Percentiles rank a stretch among this genome's conserved stretches.
These are phyloP conservation scores for Eupithecia insigniata DNA, from an alignment of 2,888 invertebrate genomes.

Conservation along the genomic window DNA sequence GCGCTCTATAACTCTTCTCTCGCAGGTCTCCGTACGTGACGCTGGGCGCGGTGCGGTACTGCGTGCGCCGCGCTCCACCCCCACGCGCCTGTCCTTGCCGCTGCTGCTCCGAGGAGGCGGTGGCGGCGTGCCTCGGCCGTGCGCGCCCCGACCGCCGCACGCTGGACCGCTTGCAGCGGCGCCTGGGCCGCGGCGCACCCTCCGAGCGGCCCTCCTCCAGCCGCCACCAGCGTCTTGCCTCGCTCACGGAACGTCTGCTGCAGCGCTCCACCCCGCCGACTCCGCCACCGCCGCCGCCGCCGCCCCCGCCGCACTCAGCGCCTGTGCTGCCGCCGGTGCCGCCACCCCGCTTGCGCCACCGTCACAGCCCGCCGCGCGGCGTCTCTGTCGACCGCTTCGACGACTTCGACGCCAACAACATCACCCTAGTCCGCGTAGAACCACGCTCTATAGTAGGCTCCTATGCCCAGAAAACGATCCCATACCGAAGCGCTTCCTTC, in stretches of 20 bases:
- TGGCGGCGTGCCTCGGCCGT: slow-evolving; percentile 82
- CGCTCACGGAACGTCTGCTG: slow-evolving; percentile 91
- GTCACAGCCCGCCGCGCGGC: slow-evolving; percentile 80
- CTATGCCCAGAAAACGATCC: slow-evolving; percentile 87
- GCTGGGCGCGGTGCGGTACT: slow-evolving; percentile 89
- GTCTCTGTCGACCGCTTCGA: slow-evolving; percentile 78
- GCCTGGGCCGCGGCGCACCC: slow-evolving; percentile 86
- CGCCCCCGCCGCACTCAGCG: slow-evolving; percentile 77
- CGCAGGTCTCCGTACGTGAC: slow-evolving; percentile 85
- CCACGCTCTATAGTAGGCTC: slow-evolving; percentile 85
- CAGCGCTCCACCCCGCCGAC: slow-evolving; percentile 73
- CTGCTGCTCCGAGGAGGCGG: slow-evolving; percentile 83
- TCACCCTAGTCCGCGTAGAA: slow-evolving; percentile 84
- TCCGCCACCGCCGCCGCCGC: slow-evolving; percentile 72
- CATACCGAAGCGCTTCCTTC: slow-evolving; percentile 93
- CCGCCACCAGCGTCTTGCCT: slow-evolving; percentile 89
- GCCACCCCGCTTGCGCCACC: slow-evolving; percentile 80
- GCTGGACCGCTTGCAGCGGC: slow-evolving; percentile 92
- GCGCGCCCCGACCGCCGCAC: slow-evolving; percentile 85
- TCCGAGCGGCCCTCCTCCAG: slow-evolving; percentile 80
- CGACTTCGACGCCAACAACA: slow-evolving; percentile 77
- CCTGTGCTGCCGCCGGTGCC: slow-evolving; percentile 84
- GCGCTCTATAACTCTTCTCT: slow-evolving; percentile 60
- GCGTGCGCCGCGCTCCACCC: slow-evolving; percentile 86
- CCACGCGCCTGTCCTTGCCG: slow-evolving; percentile 84